A percentile compares a stretch with the other conserved stretches of the same genome.
Evolutionary conservation across 2,888 invertebrate species (phyloP).

Genomic region (Agrenia bidenticulata): DNA sequence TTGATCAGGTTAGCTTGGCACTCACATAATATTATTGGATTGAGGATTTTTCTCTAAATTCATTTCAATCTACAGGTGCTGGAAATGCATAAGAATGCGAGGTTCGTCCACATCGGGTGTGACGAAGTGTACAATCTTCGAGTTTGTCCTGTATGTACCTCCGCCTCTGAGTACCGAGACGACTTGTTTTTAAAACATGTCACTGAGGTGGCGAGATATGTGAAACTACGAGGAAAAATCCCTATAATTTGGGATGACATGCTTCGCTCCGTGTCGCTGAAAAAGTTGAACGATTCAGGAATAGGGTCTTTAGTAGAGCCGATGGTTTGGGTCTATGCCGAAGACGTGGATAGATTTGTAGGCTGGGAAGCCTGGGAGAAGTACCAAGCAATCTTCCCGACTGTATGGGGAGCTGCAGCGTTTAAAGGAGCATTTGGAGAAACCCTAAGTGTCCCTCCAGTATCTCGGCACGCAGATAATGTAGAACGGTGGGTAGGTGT

Average conservation of each 20-base stretch:
- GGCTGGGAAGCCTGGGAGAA: conserved; percentile 63
- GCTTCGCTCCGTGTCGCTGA: conserved; percentile 62
- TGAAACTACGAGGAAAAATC: conserved; percentile 57
- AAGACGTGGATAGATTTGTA: conserved; percentile 65
- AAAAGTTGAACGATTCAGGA: conserved; percentile 61
- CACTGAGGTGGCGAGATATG: conserved; percentile 60
- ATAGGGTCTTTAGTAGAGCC: conserved; percentile 71
- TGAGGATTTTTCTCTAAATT: not conserved
- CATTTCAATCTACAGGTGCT: conserved; percentile 55
- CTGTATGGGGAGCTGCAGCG: conserved; percentile 76
- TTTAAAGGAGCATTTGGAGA: conserved; percentile 85
- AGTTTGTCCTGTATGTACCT: conserved; percentile 64
- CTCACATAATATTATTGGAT: not conserved
- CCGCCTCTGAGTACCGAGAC: conserved; percentile 56
- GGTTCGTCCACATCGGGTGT: conserved; percentile 71
- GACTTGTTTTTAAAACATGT: conserved; percentile 70
- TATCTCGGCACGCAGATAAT: conserved; percentile 69
- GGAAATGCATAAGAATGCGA: conserved; percentile 54
- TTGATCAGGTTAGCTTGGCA: conserved; percentile 64
- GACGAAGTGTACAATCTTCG: conserved; percentile 74
- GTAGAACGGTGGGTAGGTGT: conserved; percentile 65
- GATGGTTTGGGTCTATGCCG: conserved; percentile 77
- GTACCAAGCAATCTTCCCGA: conserved; percentile 67
- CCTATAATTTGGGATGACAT: conserved; percentile 89
- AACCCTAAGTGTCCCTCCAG: conserved; percentile 67